phyloP scores from a whole-genome alignment of 2,888 invertebrate genomes.

The Stictocephala bisonia region DNA sequence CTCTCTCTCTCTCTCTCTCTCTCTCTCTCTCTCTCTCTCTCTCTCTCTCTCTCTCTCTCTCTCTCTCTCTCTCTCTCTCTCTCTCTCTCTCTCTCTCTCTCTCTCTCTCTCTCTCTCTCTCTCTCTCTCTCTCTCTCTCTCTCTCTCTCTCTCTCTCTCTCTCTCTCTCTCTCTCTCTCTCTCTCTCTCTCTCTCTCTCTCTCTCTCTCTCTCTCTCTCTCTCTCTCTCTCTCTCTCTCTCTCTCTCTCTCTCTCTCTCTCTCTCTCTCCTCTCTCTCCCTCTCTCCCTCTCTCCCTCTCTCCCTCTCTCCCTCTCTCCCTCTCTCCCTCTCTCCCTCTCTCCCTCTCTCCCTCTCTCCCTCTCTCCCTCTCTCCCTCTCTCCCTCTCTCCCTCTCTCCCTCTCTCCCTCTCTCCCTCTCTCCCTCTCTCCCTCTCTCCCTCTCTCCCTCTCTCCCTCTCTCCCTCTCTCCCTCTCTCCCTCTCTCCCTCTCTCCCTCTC shows the following conservation, averaged over 20 bases:
- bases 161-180: not conserved
- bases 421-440: not conserved
- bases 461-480: not conserved
- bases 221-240: not conserved
- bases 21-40: conserved; percentile 1
- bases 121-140: not conserved
- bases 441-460: not conserved
- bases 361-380: not conserved
- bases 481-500: not conserved
- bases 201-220: not conserved
- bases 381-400: not conserved
- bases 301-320: not conserved
- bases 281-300: not conserved
- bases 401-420: not conserved
- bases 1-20: no score
- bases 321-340: not conserved
- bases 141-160: not conserved
- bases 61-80: not conserved
- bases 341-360: not conserved
- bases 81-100: conserved; percentile 6
- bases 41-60: conserved; percentile 3
- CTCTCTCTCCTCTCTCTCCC: not conserved
- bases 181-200: not conserved
- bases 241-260: not conserved
- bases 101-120: not conserved